Evolutionary conservation across 2,888 invertebrate species (phyloP), one percentile per base, ranked within the genome.

Genomic region (Cyclophora albipunctata): DNA sequence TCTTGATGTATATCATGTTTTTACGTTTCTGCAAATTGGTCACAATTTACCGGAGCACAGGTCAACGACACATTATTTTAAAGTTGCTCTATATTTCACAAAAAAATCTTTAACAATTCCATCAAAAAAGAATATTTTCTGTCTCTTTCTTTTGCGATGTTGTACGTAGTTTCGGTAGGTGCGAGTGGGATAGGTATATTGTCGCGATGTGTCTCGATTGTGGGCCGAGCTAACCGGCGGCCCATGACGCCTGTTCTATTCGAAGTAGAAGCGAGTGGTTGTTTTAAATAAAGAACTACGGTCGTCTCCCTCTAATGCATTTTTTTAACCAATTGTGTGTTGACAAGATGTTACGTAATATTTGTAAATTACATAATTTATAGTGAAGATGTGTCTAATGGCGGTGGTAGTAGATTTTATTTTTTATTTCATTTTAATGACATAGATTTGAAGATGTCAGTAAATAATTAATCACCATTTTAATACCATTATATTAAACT

Each of bases 21-120:
- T 63, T 55, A 48, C 43, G 55, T 60, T 65, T 58, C 57, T 53
- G 58, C 51, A 58, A 59, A 55, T 62, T 62, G 60, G 51, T 62
- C 63, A 65, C 63, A 71, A 67, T 71, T 73, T 69, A 66, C 66
- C 64, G 59, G 63, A 71, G 67, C 64, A 55, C 45, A 59, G 85
- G 78, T 85, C 84, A 84, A 74, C 72, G 86, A 84, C 84, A 76
- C 73, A 78, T 79, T 79, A 82, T 81, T 81, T 77, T 73, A 78
- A 77, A 76, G 74, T 78, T 83, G 84, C 81, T 86, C 86, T 84
- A 84, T 82, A 85, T 85, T 81, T 78, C 69, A 80, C 76, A 82
- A 85, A 85, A 84, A 85, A 79, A 34, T 6, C 68, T 64, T 47
- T 41, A 71, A 78, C 75, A 74, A 73, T 73, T 69, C 71, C 58